Base-by-base conservation (phyloP, 2,888 invertebrate species). In the Mimachlamys varia region DNA sequence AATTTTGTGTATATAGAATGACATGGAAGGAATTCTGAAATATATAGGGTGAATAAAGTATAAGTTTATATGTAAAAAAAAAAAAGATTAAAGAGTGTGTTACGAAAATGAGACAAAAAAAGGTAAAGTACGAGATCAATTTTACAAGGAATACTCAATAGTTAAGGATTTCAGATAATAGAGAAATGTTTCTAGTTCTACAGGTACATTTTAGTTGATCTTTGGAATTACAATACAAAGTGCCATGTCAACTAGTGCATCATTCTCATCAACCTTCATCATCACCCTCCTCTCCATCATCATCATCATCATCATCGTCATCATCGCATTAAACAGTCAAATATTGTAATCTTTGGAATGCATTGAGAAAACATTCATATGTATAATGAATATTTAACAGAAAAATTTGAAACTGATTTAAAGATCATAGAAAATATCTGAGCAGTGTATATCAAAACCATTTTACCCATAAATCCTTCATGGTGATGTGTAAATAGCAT, bases 231-330 rank as follows among this genome's bases (percentile, higher is more conserved):
- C 76, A 76, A 33, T 33, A 76, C 76, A 76, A 76, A 76, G 76
- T 76, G 76, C 33, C 76, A 27, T 33, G 76, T 33, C 76, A 76
- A 76, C 76, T 76, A 76, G 76, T 76, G 76, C 22, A 53, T 53
- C 13, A 17, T 19, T 53, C 53, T 44, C 17, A 62, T 62, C 62
- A n/a, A 17, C 44, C 44, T 44, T 33, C 33, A 76, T 76, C 17
- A 76, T 27, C 7, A 33, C 22, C n/a, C 22, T 76, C 76, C 76
- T 33, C 33, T 1, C 13, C 76, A 27, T 27, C 27, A 76, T 76
- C 17, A 76, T 27, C 7, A 33, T n/a, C 2, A 76, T 33, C 76
- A 76, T 76, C 33, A 76, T 10, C 2, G 33, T 13, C 33, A 17
- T 15, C 27, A 76, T 76, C 22, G 22, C 22, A 76, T 33, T 12